phyloP scores from a whole-genome alignment of 1,140 invertebrate species.

The Sarcophaga peregrina region DNA sequence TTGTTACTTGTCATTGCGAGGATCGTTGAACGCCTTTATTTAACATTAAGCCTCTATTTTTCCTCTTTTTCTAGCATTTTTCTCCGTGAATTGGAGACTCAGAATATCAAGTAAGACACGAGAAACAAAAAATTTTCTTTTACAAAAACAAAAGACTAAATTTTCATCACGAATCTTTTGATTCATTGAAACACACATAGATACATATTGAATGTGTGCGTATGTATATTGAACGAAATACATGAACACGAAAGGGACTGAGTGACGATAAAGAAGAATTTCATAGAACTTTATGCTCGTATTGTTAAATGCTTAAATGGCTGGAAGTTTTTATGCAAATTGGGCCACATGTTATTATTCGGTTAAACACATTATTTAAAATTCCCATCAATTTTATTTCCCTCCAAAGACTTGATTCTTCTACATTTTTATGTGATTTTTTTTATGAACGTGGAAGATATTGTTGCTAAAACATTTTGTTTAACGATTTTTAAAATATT shows the following conservation, averaged over 20 bases:
- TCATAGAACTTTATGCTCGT: neutral
- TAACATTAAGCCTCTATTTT: too few relatives aligned
- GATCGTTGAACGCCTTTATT: too few relatives aligned
- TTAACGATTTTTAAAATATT: slow-evolving; percentile 16
- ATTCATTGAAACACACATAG: neutral
- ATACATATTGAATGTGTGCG: too few relatives aligned
- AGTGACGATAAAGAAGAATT: neutral
- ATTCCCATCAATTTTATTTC: slow-evolving; percentile 12
- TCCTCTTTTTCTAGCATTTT: too few relatives aligned
- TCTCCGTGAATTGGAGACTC: too few relatives aligned
- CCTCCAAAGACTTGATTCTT: neutral
- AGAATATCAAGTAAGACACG: too few relatives aligned
- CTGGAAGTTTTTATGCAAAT: slow-evolving; percentile 6
- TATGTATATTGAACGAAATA: too few relatives aligned
- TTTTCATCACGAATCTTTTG: neutral
- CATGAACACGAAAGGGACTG: neutral
- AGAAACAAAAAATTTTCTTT: too few relatives aligned
- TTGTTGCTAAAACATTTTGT: neutral
- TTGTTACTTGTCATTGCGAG: too few relatives aligned
- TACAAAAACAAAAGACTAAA: neutral
- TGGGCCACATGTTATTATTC: neutral
- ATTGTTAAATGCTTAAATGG: neutral
- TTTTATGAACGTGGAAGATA: too few relatives aligned
- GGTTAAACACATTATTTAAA: slow-evolving; percentile 1
- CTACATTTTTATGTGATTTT: too few relatives aligned